Base-by-base conservation (phyloP, 2,113 vertebrate species). In the Boulengeromyrus knoepffleri region DNA sequence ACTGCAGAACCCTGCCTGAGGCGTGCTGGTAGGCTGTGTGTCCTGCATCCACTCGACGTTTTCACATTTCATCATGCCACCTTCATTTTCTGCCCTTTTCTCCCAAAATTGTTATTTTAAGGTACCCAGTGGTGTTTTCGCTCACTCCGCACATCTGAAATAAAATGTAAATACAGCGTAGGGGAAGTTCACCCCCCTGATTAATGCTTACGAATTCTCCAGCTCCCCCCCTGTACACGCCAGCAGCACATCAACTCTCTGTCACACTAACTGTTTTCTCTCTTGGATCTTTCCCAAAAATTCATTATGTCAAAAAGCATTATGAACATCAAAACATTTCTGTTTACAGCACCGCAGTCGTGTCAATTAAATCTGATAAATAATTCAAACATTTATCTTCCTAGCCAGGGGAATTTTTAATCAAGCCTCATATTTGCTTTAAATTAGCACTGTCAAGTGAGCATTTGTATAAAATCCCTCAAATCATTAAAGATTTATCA, bases 401-500 rank as follows among this genome's bases (percentile, higher is more conserved):
- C 93, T 95, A 95, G 97, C 96, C 96, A 92, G 93, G 96, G 97
- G 96, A 97, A 97, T 97, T 96, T 98, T 97, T 98, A 97, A 99
- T 98, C 97, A 97, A 97, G 96, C 95, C 94, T 96, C 93, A 94
- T 99, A 98, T 99, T 99, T 99, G 96, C 97, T 99, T 98, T 98
- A 98, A 97, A 98, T 98, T 97, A 98, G 96, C 96, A 95, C 96
- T 95, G 95, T 97, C 96, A 97, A 98, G 97, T 96, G 96, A 97
- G 96, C 96, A 95, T 97, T 97, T 97, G 95, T 99, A 97, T 97
- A 97, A 98, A 98, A 97, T 98, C 96, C 97, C 97, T 96, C 94
- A 96, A 97, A 98, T 97, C 97, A 98, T 99, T 96, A 98, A 99
- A 98, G 96, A 98, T 98, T 98, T 97, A 98, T 99, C 95, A 96